Evolutionary conservation across 2,113 vertebrate species (phyloP).

Genomic region (Bubo scandiacus): DNA sequence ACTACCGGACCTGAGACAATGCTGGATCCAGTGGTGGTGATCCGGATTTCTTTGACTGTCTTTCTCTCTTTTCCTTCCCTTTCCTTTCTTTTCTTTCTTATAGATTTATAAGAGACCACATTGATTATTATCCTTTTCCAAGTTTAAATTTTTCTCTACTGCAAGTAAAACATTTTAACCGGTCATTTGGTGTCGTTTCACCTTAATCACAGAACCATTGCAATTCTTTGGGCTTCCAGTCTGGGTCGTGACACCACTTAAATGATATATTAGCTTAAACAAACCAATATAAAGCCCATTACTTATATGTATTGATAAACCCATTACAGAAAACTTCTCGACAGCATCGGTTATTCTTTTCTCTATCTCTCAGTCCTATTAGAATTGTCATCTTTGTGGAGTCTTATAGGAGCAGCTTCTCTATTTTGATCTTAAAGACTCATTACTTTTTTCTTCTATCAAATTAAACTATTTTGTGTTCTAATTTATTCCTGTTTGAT

Average conservation of each 20-base stretch:
- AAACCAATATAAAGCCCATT: background rate
- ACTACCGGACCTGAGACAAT: too few species aligned
- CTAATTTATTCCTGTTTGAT: background rate
- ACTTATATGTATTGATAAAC: background rate
- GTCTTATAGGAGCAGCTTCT: background rate
- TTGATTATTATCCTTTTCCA: too few species aligned
- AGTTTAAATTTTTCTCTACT: too few species aligned
- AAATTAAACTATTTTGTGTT: background rate
- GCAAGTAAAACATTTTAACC: too few species aligned
- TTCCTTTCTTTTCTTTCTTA: too few species aligned
- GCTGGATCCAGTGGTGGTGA: too few species aligned
- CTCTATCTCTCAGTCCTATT: background rate
- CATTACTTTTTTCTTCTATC: background rate
- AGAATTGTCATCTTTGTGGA: background rate
- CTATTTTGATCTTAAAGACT: background rate
- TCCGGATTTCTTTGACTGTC: too few species aligned
- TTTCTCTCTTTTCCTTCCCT: too few species aligned
- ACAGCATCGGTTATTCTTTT: background rate
- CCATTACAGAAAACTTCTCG: background rate
- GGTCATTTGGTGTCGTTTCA: too few species aligned
- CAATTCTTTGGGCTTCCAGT: too few species aligned
- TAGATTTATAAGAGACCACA: too few species aligned
- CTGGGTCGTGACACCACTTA: background rate
- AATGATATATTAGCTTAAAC: background rate
- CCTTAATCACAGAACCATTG: too few species aligned